A percentile compares a stretch with the other conserved stretches of the same genome.
These are phyloP conservation scores for Geotrypetes seraphini DNA, from an alignment of 2,797 vertebrate species.

Conservation along the genomic window DNA sequence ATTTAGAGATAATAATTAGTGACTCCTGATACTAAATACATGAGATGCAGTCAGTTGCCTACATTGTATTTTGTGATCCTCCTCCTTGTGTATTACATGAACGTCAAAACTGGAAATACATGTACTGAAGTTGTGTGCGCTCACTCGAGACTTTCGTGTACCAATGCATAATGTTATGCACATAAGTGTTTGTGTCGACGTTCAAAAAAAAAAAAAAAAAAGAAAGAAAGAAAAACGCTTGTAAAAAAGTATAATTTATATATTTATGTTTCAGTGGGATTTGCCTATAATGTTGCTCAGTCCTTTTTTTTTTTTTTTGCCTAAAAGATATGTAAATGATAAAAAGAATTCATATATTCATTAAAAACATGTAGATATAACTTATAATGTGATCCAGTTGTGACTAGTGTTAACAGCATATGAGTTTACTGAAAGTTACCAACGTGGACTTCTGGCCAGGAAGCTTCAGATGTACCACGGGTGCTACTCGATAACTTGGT, in stretches of 20 bases:
- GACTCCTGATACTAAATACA: slow-evolving; percentile 25
- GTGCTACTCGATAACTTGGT: no score
- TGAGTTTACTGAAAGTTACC: slow-evolving; percentile 12
- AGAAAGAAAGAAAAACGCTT: slow-evolving; percentile 9
- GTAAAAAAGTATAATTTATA: slow-evolving; percentile 44
- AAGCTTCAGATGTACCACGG: slow-evolving; percentile 2
- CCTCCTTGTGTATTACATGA: slow-evolving; percentile 37
- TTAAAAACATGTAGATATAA: slow-evolving; percentile 36
- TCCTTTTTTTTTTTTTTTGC: slow-evolving; percentile 17
- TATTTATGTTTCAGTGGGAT: slow-evolving; percentile 48
- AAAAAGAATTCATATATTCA: slow-evolving; percentile 19
- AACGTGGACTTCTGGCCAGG: slow-evolving; percentile 9
- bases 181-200: slow-evolving; percentile 42
- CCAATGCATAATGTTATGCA: slow-evolving; percentile 35
- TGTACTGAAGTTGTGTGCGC: slow-evolving; percentile 39
- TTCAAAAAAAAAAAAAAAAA: slow-evolving; percentile 21
- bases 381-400: slow-evolving; percentile 23
- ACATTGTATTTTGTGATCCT: slow-evolving; percentile 31
- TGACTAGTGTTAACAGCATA: slow-evolving; percentile 29
- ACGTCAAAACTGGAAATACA: slow-evolving; percentile 43
- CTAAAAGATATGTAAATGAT: slow-evolving; percentile 29
- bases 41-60: slow-evolving; percentile 27
- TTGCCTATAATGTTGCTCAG: slow-evolving; percentile 29
- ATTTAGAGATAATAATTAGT: slow-evolving; percentile 19
- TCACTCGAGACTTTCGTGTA: slow-evolving; percentile 34